Evolutionary conservation across 2,797 vertebrate genomes (phyloP).

Genomic region (Dipus sagitta): DNA sequence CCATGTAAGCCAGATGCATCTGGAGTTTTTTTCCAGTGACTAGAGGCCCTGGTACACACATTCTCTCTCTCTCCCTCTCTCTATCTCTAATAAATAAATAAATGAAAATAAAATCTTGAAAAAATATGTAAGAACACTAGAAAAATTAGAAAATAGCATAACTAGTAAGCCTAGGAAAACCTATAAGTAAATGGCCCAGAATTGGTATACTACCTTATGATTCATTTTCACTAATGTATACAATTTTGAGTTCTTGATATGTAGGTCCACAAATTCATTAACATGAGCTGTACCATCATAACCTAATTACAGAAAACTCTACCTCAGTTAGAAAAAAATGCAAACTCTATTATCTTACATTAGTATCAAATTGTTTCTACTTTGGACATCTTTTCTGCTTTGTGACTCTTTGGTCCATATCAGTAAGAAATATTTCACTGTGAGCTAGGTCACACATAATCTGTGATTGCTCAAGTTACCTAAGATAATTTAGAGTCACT

Average conservation of each 20-base stretch:
- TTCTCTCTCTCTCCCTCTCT: too few species aligned
- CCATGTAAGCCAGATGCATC: too few species aligned
- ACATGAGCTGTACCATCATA: not conserved
- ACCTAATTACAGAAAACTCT: not conserved
- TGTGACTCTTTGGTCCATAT: not conserved
- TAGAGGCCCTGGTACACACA: too few species aligned
- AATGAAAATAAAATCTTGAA: too few species aligned
- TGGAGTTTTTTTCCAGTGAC: too few species aligned
- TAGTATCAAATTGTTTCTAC: not conserved
- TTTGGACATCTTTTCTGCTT: not conserved
- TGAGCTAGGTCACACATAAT: not conserved
- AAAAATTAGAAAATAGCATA: not conserved
- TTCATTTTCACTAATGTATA: not conserved
- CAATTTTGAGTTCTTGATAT: not conserved
- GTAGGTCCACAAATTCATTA: not conserved
- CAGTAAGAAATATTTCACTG: not conserved
- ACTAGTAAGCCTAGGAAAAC: not conserved
- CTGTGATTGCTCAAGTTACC: not conserved
- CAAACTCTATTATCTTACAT: not conserved
- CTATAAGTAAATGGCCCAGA: not conserved
- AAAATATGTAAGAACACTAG: not conserved
- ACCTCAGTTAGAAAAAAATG: slow-evolving; percentile 1
- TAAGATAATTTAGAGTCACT: not conserved
- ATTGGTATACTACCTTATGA: not conserved
- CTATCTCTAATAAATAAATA: too few species aligned